A percentile compares a stretch with the other conserved stretches of the same genome.
Evolutionary conservation across 2,888 invertebrate species (phyloP).

Genomic region (Dynastes hyllus): DNA sequence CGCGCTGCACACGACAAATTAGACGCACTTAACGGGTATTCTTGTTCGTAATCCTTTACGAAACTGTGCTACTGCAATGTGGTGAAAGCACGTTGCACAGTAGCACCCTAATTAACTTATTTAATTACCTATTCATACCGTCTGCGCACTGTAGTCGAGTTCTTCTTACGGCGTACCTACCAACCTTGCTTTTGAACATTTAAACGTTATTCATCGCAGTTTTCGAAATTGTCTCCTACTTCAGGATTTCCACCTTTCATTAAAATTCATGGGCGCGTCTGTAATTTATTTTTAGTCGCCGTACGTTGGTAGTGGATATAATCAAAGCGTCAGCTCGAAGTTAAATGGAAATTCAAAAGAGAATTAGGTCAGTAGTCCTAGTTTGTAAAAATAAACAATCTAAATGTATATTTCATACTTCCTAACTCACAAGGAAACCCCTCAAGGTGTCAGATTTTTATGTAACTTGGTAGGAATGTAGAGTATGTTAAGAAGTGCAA

Average conservation of each 20-base stretch:
- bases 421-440: background rate
- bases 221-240: constrained; percentile 42
- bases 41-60: constrained; percentile 21
- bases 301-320: background rate
- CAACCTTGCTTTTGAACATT: constrained; percentile 29
- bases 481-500: no score
- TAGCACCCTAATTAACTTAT: constrained; percentile 44
- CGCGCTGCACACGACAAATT: constrained; percentile 17
- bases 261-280: constrained; percentile 30
- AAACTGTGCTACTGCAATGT: constrained; percentile 34
- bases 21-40: constrained; percentile 40
- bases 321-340: background rate
- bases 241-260: constrained; percentile 19
- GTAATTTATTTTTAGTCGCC: constrained; percentile 14
- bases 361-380: background rate
- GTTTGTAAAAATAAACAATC: background rate
- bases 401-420: background rate
- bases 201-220: constrained; percentile 41
- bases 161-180: background rate
- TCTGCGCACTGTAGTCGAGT: constrained; percentile 1
- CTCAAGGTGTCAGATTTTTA: no score
- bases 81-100: constrained; percentile 31
- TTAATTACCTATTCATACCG: constrained; percentile 46
- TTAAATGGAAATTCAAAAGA: background rate
- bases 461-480: no score